A percentile compares a stretch with the other conserved stretches of the same genome.
Evolutionary conservation across 2,797 vertebrate species (phyloP).

Genomic region (Enoplosus armatus): DNA sequence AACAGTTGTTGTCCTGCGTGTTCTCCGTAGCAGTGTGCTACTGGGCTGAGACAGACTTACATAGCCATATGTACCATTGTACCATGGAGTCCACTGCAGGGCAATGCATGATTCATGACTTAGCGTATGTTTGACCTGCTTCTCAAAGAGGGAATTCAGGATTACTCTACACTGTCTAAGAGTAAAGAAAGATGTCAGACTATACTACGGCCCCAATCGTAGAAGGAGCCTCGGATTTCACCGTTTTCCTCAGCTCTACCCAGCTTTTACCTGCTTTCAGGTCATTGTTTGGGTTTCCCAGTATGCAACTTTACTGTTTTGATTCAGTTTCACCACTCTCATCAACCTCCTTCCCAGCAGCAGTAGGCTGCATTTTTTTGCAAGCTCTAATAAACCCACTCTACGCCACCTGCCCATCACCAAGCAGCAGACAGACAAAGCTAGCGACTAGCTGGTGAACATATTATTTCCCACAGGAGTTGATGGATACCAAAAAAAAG

Average conservation of each 20-base stretch:
- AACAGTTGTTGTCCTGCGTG: slow-evolving; percentile 31
- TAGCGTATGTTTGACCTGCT: slow-evolving; percentile 61
- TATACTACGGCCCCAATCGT: not conserved
- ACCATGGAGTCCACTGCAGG: slow-evolving; percentile 39
- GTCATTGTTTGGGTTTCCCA: too few species aligned
- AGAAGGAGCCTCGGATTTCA: not conserved
- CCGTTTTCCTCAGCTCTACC: too few species aligned
- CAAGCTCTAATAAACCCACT: too few species aligned
- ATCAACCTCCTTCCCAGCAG: not conserved
- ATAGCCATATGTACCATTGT: slow-evolving; percentile 25
- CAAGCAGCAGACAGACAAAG: not conserved
- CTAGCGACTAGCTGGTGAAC: not conserved
- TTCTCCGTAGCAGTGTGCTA: slow-evolving; percentile 31
- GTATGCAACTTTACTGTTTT: too few species aligned
- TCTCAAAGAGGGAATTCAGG: slow-evolving; percentile 17
- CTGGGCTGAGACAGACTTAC: slow-evolving; percentile 34
- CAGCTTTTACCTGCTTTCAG: too few species aligned
- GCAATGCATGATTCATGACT: slow-evolving; percentile 59
- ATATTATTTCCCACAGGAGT: too few species aligned
- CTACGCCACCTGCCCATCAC: too few species aligned
- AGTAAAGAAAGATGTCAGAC: not conserved
- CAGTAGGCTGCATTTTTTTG: too few species aligned
- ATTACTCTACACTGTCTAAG: slow-evolving; percentile 1
- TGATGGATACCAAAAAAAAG: not conserved
- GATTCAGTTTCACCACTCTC: not conserved